These are phyloP conservation scores for Pachypeltis micranthus DNA, from an alignment of 1,140 invertebrate species.

Conservation along the genomic window DNA sequence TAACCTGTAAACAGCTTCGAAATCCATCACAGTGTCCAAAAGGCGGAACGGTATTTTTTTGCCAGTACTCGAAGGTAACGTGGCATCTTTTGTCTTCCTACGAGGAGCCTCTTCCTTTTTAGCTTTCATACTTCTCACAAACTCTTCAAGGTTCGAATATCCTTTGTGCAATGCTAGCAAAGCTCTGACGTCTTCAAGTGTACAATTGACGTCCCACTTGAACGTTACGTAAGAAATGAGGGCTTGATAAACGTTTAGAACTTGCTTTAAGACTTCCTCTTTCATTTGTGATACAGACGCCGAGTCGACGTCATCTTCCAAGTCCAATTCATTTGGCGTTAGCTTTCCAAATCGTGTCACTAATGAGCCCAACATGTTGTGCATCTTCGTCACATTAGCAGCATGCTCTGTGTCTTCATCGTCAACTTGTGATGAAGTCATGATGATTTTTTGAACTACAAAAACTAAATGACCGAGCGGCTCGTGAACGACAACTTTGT, in stretches of 20 bases:
- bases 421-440: slow-evolving; percentile 13
- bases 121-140: slow-evolving; percentile 23
- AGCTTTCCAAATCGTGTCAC: slow-evolving; percentile 22
- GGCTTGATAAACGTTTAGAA: slow-evolving; percentile 23
- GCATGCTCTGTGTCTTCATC: slow-evolving; percentile 19
- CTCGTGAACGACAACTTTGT: slow-evolving; percentile 24
- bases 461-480: slow-evolving; percentile 27
- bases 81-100: slow-evolving; percentile 20
- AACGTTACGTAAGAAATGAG: slow-evolving; percentile 24
- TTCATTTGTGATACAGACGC: background rate
- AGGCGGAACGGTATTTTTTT: slow-evolving; percentile 19
- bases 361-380: slow-evolving; percentile 22
- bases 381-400: slow-evolving; percentile 19
- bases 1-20: slow-evolving; percentile 19
- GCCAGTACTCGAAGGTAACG: background rate
- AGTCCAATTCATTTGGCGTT: slow-evolving; percentile 23
- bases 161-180: slow-evolving; percentile 22
- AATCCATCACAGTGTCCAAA: slow-evolving; percentile 22
- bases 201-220: slow-evolving; percentile 19
- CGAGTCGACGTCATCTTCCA: slow-evolving; percentile 18
- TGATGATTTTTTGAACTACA: slow-evolving; percentile 24
- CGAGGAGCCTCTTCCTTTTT: slow-evolving; percentile 21
- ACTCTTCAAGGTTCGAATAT: slow-evolving; percentile 23
- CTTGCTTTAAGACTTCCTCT: slow-evolving; percentile 23
- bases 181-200: slow-evolving; percentile 15